Evolutionary conservation across 2,888 invertebrate species (phyloP).

Genomic region (Thalpophila matura): DNA sequence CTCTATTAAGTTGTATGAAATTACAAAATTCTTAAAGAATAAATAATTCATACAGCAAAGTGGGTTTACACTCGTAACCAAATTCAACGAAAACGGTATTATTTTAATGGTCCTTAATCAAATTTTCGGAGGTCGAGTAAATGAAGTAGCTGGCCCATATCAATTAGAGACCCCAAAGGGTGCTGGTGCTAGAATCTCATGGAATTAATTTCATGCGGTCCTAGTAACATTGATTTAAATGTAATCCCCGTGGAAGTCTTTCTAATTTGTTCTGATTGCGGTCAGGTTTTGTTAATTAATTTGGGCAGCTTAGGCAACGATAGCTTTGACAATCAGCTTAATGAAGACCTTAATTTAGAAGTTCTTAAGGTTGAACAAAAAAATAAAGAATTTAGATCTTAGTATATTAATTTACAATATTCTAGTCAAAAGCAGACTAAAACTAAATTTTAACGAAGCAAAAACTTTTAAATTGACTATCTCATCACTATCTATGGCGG

Average conservation of each 20-base stretch:
- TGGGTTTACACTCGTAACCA: slow-evolving; percentile 3
- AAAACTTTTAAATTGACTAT: slow-evolving; percentile 32
- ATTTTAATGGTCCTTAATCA: slow-evolving; percentile 42
- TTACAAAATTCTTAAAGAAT: slow-evolving; percentile 10
- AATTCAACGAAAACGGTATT: slow-evolving; percentile 37
- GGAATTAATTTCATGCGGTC: slow-evolving; percentile 54
- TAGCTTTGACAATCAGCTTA: slow-evolving; percentile 23
- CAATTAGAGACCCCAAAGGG: slow-evolving; percentile 49
- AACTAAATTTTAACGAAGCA: slow-evolving; percentile 2
- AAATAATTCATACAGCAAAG: slow-evolving; percentile 45
- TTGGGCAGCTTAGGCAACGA: slow-evolving; percentile 11
- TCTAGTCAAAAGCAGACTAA: slow-evolving; percentile 1
- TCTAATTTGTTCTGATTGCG: slow-evolving; percentile 45
- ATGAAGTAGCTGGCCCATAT: slow-evolving; percentile 48
- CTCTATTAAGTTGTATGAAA: neutral
- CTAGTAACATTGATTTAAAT: slow-evolving; percentile 47
- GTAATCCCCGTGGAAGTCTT: slow-evolving; percentile 46
- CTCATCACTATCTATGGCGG: slow-evolving; percentile 31
- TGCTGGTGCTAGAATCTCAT: slow-evolving; percentile 8
- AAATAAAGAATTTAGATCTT: neutral
- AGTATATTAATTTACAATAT: slow-evolving; percentile 5
- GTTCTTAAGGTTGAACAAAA: neutral
- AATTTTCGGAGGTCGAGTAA: slow-evolving; percentile 50
- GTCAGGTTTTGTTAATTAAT: slow-evolving; percentile 40
- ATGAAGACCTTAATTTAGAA: slow-evolving; percentile 10